These are phyloP conservation scores for Saccostrea echinata DNA, from an alignment of 1,140 invertebrate genomes.

Conservation along the genomic window DNA sequence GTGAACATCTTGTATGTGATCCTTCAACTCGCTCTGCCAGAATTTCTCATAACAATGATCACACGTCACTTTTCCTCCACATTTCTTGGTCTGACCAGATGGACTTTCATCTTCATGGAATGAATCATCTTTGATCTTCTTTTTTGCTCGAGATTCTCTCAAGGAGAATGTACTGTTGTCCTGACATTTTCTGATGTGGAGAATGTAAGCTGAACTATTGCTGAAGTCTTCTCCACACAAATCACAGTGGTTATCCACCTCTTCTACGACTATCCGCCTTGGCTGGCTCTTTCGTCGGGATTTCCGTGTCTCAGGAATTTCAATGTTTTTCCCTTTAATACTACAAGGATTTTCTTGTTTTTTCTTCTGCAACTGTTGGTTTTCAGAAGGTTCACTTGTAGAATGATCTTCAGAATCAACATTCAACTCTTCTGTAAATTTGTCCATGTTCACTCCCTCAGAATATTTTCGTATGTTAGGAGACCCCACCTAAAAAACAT, in stretches of 20 bases:
- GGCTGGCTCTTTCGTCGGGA: neutral
- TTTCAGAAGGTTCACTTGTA: neutral
- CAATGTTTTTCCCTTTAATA: neutral
- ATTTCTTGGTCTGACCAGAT: neutral
- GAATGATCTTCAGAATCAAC: neutral
- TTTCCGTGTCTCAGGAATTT: neutral
- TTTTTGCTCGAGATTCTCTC: neutral
- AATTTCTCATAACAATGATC: constrained; percentile 11
- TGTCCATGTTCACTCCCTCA: neutral
- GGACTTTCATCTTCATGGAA: neutral
- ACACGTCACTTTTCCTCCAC: neutral
- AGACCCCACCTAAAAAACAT: neutral
- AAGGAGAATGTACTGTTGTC: neutral
- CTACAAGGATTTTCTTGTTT: neutral
- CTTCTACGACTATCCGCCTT: neutral
- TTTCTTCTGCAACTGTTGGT: neutral
- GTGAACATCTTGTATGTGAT: neutral
- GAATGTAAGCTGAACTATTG: neutral
- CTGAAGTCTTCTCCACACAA: constrained; percentile 9
- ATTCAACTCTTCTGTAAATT: neutral
- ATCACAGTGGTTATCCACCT: constrained; percentile 19
- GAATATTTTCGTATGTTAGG: neutral
- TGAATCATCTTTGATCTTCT: neutral
- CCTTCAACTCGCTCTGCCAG: neutral
- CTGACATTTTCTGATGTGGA: constrained; percentile 1